A percentile compares a stretch with the other conserved stretches of the same genome.
These are phyloP conservation scores for Piaya cayana DNA, from an alignment of 2,113 vertebrate species.

Conservation along the genomic window DNA sequence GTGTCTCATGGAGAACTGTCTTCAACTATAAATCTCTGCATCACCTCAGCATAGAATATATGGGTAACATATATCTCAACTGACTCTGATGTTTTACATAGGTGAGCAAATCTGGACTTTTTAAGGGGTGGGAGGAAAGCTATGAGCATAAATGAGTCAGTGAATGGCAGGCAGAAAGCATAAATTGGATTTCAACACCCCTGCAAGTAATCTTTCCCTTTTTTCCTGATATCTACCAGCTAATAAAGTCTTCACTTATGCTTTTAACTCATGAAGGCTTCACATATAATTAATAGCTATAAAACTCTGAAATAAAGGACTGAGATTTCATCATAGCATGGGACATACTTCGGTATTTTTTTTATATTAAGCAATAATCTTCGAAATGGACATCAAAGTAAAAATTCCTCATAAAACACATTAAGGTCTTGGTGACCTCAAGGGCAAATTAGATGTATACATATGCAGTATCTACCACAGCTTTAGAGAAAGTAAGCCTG, in stretches of 20 bases:
- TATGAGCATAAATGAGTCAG: background rate
- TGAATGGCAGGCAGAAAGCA: background rate
- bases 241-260: background rate
- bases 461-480: background rate
- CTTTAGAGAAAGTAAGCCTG: background rate
- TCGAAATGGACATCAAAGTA: background rate
- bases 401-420: background rate
- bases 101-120: background rate
- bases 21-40: background rate
- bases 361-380: background rate
- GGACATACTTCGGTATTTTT: background rate
- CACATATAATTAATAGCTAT: background rate
- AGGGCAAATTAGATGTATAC: background rate
- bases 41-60: background rate
- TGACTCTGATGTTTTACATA: background rate
- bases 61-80: background rate
- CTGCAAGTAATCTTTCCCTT: background rate
- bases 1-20: background rate
- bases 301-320: background rate
- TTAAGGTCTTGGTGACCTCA: background rate
- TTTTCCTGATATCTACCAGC: background rate
- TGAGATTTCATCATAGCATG: background rate
- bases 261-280: background rate
- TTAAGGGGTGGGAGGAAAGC: background rate
- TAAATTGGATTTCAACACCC: background rate